Evolutionary conservation across 1,140 invertebrate species (phyloP).

Genomic region (Nasonia longicornis): DNA sequence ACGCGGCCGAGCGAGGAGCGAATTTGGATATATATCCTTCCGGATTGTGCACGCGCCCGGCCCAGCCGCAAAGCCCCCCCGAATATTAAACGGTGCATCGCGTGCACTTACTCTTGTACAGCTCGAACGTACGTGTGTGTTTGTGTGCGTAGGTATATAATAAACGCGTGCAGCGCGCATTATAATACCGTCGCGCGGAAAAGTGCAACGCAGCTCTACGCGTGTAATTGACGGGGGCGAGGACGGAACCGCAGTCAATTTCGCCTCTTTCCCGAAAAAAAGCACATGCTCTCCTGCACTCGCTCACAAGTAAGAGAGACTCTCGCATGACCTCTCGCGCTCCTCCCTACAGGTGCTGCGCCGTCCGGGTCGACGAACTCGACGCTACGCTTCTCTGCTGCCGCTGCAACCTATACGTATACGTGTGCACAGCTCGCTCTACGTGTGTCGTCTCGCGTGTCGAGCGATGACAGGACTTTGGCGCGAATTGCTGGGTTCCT

Average conservation of each 20-base stretch:
- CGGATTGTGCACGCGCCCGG: not conserved
- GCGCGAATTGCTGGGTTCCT: not conserved
- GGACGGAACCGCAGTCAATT: slow-evolving; percentile 6
- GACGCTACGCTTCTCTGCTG: not conserved
- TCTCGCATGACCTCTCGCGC: slow-evolving; percentile 49
- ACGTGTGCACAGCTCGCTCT: not conserved
- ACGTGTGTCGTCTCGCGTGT: not conserved
- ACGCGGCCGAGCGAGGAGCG: not conserved
- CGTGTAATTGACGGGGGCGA: slow-evolving; percentile 47
- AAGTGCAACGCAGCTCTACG: slow-evolving; percentile 43
- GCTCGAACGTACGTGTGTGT: too few relatives aligned
- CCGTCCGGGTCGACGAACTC: slow-evolving; percentile 38
- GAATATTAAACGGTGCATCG: slow-evolving; percentile 1
- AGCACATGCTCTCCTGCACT: not conserved
- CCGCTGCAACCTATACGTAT: not conserved
- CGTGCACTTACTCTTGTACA: not conserved
- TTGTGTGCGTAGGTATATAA: not conserved
- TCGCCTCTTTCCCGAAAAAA: not conserved
- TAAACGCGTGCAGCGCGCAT: not conserved
- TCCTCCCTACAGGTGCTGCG: slow-evolving; percentile 54
- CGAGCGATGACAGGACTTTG: not conserved
- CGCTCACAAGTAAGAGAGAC: not conserved
- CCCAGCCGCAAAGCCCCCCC: not conserved
- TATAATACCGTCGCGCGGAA: slow-evolving; percentile 40
- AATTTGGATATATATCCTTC: slow-evolving; percentile 2